phyloP scores from a whole-genome alignment of 2,113 vertebrate species.

The Neomonachus schauinslandi region DNA sequence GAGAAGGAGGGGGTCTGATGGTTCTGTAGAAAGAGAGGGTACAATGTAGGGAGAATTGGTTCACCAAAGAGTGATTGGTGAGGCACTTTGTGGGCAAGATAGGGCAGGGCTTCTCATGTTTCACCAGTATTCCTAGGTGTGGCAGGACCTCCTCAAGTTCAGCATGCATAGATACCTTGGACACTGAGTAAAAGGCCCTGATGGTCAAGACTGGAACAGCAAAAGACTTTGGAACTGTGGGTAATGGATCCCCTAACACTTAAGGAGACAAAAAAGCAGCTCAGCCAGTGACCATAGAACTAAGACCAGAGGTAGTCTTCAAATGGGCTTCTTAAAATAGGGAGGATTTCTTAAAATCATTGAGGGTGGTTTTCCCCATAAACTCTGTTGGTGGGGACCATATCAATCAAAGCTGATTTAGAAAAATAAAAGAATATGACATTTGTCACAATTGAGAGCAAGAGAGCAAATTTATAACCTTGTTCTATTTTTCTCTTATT shows the following conservation, averaged over 20 bases:
- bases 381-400: background rate
- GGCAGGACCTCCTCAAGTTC: background rate
- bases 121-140: background rate
- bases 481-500: background rate
- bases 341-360: background rate
- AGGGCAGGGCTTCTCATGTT: background rate
- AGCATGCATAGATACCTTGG: background rate
- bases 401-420: background rate
- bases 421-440: background rate
- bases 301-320: background rate
- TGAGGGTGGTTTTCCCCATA: background rate
- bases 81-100: background rate
- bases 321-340: background rate
- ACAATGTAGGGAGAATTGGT: background rate
- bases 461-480: background rate
- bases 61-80: background rate
- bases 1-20: background rate
- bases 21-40: background rate
- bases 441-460: background rate
- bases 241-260: background rate
- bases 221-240: background rate
- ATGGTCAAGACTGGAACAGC: background rate
- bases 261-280: background rate
- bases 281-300: background rate
- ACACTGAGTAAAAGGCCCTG: background rate